phyloP scores from a whole-genome alignment of 2,888 invertebrate species.

The Blastobasis lacticolella region DNA sequence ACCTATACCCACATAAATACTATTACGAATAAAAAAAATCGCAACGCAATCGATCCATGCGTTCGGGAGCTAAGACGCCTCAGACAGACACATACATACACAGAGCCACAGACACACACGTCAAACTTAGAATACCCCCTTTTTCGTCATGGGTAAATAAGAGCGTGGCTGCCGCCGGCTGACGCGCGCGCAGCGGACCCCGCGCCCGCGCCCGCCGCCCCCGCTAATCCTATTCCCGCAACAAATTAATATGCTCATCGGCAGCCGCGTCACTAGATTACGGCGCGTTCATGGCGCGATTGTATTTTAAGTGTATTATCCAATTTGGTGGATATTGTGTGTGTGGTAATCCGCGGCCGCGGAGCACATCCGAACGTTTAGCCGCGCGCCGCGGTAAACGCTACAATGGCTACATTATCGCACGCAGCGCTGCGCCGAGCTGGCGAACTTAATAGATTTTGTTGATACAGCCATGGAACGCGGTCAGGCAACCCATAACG shows the following conservation, averaged over 20 bases:
- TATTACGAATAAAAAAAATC: no score
- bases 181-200: conserved; percentile 9
- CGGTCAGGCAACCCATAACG: conserved; percentile 50
- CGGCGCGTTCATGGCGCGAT: conserved; percentile 69
- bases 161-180: conserved; percentile 15
- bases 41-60: no score
- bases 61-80: no score
- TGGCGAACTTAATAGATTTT: conserved; percentile 56
- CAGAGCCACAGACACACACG: no score
- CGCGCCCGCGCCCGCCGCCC: conserved; percentile 24
- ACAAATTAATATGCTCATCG: conserved; percentile 74
- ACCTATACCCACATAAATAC: no score
- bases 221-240: conserved; percentile 65
- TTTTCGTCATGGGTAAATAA: conserved; percentile 8
- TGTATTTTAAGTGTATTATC: conserved; percentile 80
- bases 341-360: conserved; percentile 66
- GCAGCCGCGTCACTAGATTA: conserved; percentile 70
- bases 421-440: conserved; percentile 54
- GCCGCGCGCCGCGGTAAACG: conserved; percentile 41
- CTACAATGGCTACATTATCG: conserved; percentile 57
- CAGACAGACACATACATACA: no score
- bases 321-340: conserved; percentile 76
- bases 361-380: conserved; percentile 51
- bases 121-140: no score
- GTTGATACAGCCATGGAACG: conserved; percentile 43